phyloP scores from a whole-genome alignment of 35 echinoderm and acorn worm genomes.

The Ptychodera flava region DNA sequence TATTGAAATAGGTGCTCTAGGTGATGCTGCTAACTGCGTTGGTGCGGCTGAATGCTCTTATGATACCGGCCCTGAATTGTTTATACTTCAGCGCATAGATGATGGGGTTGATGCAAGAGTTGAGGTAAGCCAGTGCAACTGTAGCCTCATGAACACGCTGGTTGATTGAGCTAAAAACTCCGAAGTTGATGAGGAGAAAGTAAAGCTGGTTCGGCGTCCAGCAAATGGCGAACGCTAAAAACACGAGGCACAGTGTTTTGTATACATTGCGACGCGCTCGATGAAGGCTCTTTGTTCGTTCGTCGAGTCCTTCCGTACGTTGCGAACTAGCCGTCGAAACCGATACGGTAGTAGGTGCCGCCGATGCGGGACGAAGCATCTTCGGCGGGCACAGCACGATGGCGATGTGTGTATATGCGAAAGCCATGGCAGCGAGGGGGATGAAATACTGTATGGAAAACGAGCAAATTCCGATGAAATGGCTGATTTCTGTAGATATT shows the following conservation, averaged over 20 bases:
- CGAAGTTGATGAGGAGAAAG: conserved; percentile 35
- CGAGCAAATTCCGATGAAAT: background rate
- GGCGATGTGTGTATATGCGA: background rate
- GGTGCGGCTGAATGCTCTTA: background rate
- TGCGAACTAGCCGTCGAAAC: background rate
- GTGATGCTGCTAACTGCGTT: background rate
- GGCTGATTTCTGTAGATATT: background rate
- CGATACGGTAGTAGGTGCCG: too few relatives aligned
- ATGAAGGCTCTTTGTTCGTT: conserved; percentile 11
- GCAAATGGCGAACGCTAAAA: conserved; percentile 22
- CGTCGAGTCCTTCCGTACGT: background rate
- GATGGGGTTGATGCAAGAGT: conserved; percentile 30
- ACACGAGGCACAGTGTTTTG: conserved; percentile 34
- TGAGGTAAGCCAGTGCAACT: conserved; percentile 13
- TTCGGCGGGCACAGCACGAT: background rate
- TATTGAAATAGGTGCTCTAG: too few relatives aligned
- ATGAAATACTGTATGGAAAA: background rate
- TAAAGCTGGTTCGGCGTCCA: conserved; percentile 44
- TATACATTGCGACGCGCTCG: background rate
- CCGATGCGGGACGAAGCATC: too few relatives aligned
- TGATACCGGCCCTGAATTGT: conserved; percentile 4
- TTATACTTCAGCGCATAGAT: conserved; percentile 32
- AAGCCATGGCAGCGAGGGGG: background rate
- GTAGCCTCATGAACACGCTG: background rate
- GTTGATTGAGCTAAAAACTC: background rate